Conservation (phyloP, 2,797 vertebrate genomes). For the Poecilia gillii region DNA sequence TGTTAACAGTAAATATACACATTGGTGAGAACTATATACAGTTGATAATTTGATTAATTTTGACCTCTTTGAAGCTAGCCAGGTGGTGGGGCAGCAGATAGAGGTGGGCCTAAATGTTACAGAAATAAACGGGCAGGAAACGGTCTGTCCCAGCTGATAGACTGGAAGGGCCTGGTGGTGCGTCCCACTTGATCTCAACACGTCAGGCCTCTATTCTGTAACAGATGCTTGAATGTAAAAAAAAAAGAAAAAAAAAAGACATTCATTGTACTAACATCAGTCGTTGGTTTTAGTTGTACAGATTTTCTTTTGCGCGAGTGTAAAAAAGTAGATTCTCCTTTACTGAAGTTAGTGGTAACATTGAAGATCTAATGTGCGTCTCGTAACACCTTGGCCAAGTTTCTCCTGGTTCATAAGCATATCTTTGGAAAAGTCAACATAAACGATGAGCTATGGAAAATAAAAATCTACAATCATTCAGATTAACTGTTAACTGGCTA, state of each 20-base stretch:
- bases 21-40: constrained; percentile 56
- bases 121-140: not conserved
- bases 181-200: not conserved
- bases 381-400: not conserved
- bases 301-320: constrained; percentile 9
- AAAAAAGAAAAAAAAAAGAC: not conserved
- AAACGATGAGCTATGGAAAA: not conserved
- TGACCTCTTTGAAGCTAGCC: constrained; percentile 33
- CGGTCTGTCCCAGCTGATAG: constrained; percentile 28
- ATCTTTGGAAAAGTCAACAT: constrained; percentile 15
- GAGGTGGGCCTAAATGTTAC: not conserved
- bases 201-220: not conserved
- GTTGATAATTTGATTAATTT: not conserved
- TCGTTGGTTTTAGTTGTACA: not conserved
- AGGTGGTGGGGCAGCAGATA: constrained; percentile 17
- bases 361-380: not conserved
- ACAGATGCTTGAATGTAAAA: not conserved
- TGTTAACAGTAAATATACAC: constrained; percentile 49
- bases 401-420: not conserved
- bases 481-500: not conserved
- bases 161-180: constrained; percentile 7
- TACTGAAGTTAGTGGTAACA: constrained; percentile 27
- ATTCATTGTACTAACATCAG: not conserved
- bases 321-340: constrained; percentile 20
- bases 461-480: not conserved